A percentile compares a stretch with the other conserved stretches of the same genome.
Evolutionary conservation across 2,888 invertebrate species (phyloP).

Genomic region (Sabatieria punctata): DNA sequence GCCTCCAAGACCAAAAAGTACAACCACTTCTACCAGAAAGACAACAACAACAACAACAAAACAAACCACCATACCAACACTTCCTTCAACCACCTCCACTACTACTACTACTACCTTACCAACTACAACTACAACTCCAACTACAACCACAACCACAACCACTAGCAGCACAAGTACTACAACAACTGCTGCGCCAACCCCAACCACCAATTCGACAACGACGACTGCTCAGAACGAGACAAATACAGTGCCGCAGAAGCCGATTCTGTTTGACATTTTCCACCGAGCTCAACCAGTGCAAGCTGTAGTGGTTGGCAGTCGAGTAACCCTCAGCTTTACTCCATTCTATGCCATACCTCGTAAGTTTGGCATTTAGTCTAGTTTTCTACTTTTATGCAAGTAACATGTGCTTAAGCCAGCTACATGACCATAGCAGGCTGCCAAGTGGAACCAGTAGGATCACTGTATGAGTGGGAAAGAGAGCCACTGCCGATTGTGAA

Average conservation of each 20-base stretch:
- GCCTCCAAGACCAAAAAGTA: conserved; percentile 1
- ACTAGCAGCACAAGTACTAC: conserved; percentile 7
- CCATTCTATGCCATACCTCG: conserved; percentile 28
- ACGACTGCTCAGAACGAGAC: background rate
- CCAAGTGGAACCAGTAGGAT: conserved; percentile 27
- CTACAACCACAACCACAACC: conserved; percentile 6
- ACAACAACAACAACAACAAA: conserved; percentile 7
- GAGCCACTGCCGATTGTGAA: conserved; percentile 28
- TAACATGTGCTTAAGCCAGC: conserved; percentile 14
- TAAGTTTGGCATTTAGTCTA: conserved; percentile 10
- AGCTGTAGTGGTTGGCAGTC: conserved; percentile 29
- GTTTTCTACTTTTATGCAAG: conserved; percentile 16
- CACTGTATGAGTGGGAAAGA: conserved; percentile 28
- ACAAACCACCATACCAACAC: conserved; percentile 8
- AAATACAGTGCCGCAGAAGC: conserved; percentile 11
- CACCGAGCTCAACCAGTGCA: conserved; percentile 28
- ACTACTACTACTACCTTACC: background rate
- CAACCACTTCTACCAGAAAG: conserved; percentile 5
- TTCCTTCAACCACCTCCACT: conserved; percentile 7
- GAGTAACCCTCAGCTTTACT: conserved; percentile 26
- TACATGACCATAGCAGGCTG: conserved; percentile 20
- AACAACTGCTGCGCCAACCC: background rate
- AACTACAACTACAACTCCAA: conserved; percentile 4
- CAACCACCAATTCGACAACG: background rate
- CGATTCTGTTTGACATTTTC: conserved; percentile 29